Evolutionary conservation across 2,888 invertebrate genomes (phyloP).

Genomic region (Protophormia terraenovae): DNA sequence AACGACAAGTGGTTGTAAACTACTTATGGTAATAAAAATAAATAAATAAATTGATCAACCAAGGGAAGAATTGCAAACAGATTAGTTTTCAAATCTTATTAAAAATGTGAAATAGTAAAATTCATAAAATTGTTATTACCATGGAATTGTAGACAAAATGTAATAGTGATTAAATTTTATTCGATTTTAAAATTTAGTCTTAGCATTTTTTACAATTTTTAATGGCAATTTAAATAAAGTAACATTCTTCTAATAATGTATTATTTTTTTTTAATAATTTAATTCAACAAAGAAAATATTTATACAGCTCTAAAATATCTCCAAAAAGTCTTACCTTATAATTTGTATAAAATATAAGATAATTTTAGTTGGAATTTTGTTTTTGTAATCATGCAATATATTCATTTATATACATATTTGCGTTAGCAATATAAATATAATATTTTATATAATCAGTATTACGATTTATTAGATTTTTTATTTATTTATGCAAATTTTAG

Average conservation of each 20-base stretch:
- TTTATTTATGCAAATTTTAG: neutral
- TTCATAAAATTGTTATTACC: too few species aligned
- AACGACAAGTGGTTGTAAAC: conserved; percentile 38
- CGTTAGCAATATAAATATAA: neutral
- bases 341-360: too few species aligned
- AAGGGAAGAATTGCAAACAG: neutral
- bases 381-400: neutral
- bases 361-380: neutral
- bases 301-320: too few species aligned
- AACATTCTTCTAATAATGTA: too few species aligned
- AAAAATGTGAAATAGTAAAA: neutral
- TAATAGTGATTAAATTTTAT: too few species aligned
- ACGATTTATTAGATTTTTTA: neutral
- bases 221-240: too few species aligned
- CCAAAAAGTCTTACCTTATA: too few species aligned
- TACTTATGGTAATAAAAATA: conserved; percentile 37
- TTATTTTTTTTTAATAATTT: too few species aligned
- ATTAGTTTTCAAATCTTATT: conserved; percentile 13
- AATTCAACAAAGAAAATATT: too few species aligned
- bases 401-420: neutral
- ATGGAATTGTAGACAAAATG: too few species aligned
- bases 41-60: conserved; percentile 9
- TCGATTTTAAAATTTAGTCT: too few species aligned
- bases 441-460: neutral
- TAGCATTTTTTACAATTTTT: too few species aligned